Base-by-base conservation (phyloP, 2,888 invertebrate species). In the Syritta pipiens region DNA sequence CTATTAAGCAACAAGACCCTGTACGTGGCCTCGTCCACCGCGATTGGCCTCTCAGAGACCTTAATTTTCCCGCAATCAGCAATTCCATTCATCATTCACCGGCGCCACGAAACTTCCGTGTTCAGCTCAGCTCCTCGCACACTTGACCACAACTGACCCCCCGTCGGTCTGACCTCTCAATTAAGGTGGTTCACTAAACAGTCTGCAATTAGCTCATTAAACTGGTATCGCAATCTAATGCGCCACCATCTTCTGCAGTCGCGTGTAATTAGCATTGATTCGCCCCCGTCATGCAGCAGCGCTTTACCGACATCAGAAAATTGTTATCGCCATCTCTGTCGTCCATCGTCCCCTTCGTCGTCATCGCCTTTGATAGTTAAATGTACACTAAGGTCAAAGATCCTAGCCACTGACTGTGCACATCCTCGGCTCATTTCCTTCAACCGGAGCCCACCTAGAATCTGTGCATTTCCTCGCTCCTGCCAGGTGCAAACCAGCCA, bases 321-420 rank as follows among this genome's bases (percentile, higher is more conserved):
- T 44, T 62, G 55, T 71, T 53, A 63, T 40, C 51, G 48, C 24
- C 28, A n/a, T 28, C 28, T 7, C 12, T 17, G 14, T 17, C 37
- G 7, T 14, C 17, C 35, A 35, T 12, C 35, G 12, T 6, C 35
- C 2, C 6, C 37, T 6, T 17, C 37, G 37, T 5, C 37, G 37
- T 1, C 37, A 57, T 59, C 63, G 24, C 22, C 28, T 42, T 9
- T 48, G 57, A 57, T 69, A 63, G 74, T 65, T 72, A 51, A 72
- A 72, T 72, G 42, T 53, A 10, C 44, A 57, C 63, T 55, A 77
- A 77, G 77, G 77, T 77, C 77, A 72, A 77, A 77, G 77, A 77
- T 77, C 77, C 77, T 77, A 48, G 57, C 60, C 26, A 30, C 10
- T 22, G 20, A 42, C 30, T 40, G 20, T 28, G 40, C 42, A 76